Base-by-base conservation (phyloP, 2,888 invertebrate species). In the Drosophila buzzatii region DNA sequence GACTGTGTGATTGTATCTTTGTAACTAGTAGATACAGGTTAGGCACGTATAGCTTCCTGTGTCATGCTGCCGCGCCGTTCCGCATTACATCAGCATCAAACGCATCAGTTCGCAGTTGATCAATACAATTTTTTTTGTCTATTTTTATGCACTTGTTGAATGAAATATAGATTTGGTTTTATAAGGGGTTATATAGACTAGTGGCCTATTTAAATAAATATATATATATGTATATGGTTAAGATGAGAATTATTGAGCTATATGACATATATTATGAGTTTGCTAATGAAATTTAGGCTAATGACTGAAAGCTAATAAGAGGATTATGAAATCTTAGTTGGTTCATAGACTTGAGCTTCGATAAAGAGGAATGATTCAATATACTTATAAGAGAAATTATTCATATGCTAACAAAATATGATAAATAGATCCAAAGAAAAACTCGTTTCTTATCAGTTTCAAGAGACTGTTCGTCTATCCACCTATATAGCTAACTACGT, bases 61-160 rank as follows among this genome's bases (percentile, higher is more conserved):
- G 44, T n/a, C 20, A 70, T 42, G 37, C 16, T 44, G 33, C 37
- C 33, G 23, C 42, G 8, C 2, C 62, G 44, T 71, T 69, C 33
- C 72, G 35, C 71, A 72, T 71, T 69, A 60, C 68, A 61, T 69
- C 72, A 69, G 72, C 51, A 16, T 0, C 73, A 52, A 61, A 72
- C 39, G 68, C 72, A 72, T 52, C 62, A 41, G 33, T 52, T 61
- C 33, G 57, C 57, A 71, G 44, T n/a, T 71, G 71, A 44, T 52
- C 33, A 60, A 18, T 57, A 41, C 35, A 23, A 18, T 23, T 9
- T 41, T 45, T 27, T 14, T 37, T 39, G 37, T 18, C 45, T n/a
- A 14, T 10, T 27, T 39, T 20, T 12, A 39, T 27, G 16, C 23
- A 16, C 37, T 53, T 53, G 14, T 18, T 2, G 52, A 16, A n/a